Evolutionary conservation across 2,888 invertebrate genomes (phyloP), one percentile per base, ranked within the genome.

Genomic region (Cordilura impudica): DNA sequence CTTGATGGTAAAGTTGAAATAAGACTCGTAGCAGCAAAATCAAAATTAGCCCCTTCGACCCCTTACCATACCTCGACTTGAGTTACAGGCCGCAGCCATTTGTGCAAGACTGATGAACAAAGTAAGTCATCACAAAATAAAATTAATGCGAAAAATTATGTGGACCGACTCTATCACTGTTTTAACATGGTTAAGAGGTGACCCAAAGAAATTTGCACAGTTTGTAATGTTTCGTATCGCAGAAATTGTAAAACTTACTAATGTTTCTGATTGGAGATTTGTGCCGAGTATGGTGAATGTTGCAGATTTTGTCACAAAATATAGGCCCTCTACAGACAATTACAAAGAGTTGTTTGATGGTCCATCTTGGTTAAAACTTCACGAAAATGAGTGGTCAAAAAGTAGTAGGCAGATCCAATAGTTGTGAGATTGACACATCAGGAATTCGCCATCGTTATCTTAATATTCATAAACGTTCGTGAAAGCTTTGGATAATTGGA

Each of bases 271-370:
- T 26, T 51, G 23, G 23, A n/a, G 23, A 4, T 51, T 23, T 23
- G 51, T 51, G 5, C n/a, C 29, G 14, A 31, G 29, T 14, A 1
- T 7, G 16, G 16, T 47, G 19, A 47, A 47, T 47, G 19, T 19
- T 1, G 47, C 47, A 12, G 47, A 60, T 16, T 51, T 14, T 16
- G 63, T 31, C 16, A 65, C 53, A 8, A 66, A 66, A 26, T 66
- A 26, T 21, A 66, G 43, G 8, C n/a, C 53, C 3, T n/a, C 43
- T 53, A 43, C 39, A 16, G 43, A 53, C 7, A 3, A 8, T 39
- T 53, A 53, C 7, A 66, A 8, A 0, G 35, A 2, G 2, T 58
- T 49, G 63, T 65, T 65, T 16, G 18, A 26, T 8, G 53, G 66
- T 2, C 66, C 26, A 0, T 53, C 26, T 4, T 66, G 53, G 43